phyloP scores from a whole-genome alignment of 2,797 vertebrate species.

The Staurois parvus region DNA sequence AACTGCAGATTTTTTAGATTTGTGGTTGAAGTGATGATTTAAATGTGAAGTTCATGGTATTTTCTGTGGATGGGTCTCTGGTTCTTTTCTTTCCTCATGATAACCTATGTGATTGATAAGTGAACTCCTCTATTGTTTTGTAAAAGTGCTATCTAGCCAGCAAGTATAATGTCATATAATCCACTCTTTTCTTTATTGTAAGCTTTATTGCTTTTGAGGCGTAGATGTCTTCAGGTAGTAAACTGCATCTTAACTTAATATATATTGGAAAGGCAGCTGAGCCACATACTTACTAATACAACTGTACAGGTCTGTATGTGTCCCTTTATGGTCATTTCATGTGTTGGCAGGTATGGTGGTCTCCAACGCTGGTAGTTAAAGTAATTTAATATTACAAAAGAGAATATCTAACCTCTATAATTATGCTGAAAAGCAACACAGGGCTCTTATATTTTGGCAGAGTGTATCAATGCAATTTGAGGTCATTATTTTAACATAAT shows the following conservation, averaged over 20 bases:
- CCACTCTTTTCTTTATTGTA: neutral
- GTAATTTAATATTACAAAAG: slow-evolving; percentile 44
- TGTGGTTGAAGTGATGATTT: neutral
- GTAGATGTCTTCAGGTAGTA: neutral
- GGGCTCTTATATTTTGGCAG: slow-evolving; percentile 42
- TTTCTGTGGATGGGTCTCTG: neutral
- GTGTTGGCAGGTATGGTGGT: slow-evolving; percentile 34
- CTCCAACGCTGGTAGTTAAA: slow-evolving; percentile 31
- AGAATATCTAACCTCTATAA: slow-evolving; percentile 33
- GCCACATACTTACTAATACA: neutral
- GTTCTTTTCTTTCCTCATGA: neutral
- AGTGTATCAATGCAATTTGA: slow-evolving; percentile 57
- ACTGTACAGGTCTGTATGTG: neutral
- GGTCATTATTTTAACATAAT: slow-evolving; percentile 58
- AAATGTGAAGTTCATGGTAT: neutral
- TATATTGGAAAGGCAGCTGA: neutral
- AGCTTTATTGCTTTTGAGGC: neutral
- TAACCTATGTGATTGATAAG: neutral
- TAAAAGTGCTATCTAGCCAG: neutral
- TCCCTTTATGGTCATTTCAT: neutral
- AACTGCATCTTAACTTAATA: slow-evolving; percentile 19
- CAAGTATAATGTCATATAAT: neutral
- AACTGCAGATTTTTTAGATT: neutral
- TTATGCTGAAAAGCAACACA: slow-evolving; percentile 42
- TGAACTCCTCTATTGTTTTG: neutral